phyloP scores from a whole-genome alignment of 2,888 invertebrate species.

The Campaea margaritaria region DNA sequence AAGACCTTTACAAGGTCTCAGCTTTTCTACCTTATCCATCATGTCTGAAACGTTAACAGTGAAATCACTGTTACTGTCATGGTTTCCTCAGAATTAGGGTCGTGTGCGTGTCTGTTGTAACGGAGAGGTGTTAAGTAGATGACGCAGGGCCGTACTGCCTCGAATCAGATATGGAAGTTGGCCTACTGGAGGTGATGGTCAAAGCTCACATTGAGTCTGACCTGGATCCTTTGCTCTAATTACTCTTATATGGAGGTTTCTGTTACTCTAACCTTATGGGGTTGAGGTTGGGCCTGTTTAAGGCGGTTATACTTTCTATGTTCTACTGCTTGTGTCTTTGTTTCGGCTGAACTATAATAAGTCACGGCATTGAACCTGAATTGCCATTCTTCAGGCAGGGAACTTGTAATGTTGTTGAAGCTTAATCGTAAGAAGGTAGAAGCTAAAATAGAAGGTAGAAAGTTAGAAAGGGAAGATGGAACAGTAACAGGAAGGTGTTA shows the following conservation, averaged over 20 bases:
- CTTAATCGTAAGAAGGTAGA: too few species aligned
- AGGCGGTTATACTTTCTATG: neutral
- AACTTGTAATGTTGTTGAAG: too few species aligned
- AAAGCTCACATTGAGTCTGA: slow-evolving; percentile 17
- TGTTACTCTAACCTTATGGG: neutral
- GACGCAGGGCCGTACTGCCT: slow-evolving; percentile 26
- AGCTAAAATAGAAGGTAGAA: too few species aligned
- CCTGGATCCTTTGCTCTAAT: slow-evolving; percentile 12
- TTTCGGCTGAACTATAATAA: too few species aligned
- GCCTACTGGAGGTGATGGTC: slow-evolving; percentile 21
- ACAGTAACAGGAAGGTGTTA: too few species aligned
- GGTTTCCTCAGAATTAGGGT: slow-evolving; percentile 8
- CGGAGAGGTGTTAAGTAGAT: slow-evolving; percentile 35
- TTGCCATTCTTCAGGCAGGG: too few species aligned
- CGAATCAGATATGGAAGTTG: slow-evolving; percentile 27
- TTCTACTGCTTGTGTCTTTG: neutral
- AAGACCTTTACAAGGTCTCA: too few species aligned
- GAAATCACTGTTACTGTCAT: neutral
- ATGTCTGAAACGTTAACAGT: too few species aligned
- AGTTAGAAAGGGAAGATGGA: too few species aligned
- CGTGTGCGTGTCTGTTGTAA: slow-evolving; percentile 11
- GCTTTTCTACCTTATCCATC: too few species aligned
- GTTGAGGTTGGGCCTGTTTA: neutral
- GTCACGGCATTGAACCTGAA: too few species aligned
- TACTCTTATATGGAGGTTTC: slow-evolving; percentile 5